A percentile compares a stretch with the other conserved stretches of the same genome.
Conservation (phyloP, 2,888 invertebrate species). For the Metacarcinus magister region DNA sequence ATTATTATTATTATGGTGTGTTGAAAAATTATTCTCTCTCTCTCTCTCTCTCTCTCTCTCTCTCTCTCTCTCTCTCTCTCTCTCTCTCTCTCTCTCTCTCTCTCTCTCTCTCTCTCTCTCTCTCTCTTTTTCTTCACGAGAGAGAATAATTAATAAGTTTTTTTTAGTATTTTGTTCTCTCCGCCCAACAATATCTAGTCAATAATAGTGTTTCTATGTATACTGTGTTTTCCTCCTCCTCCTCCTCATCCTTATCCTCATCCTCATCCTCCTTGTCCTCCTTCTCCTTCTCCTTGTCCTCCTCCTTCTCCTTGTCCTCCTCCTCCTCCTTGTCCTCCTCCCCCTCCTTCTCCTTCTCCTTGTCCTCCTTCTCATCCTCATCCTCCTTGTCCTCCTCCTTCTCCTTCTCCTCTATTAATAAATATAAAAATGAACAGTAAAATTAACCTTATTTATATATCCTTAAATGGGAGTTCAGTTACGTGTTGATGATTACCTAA, state of each 20-base stretch:
- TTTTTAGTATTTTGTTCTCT: background rate
- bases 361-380: background rate
- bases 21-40: background rate
- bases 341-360: too few relatives aligned
- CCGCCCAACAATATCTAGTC: background rate
- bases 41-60: constrained; percentile 1
- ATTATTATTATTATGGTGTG: too few relatives aligned
- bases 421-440: background rate
- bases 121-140: background rate
- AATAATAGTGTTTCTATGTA: background rate
- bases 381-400: too few relatives aligned
- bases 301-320: background rate
- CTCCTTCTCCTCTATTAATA: background rate
- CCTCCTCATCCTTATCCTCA: background rate
- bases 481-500: too few relatives aligned
- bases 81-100: constrained; percentile 40
- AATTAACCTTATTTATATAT: too few relatives aligned
- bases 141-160: background rate
- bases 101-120: constrained; percentile 64
- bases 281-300: background rate
- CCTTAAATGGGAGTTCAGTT: too few relatives aligned
- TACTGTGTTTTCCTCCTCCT: background rate
- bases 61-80: constrained; percentile 13
- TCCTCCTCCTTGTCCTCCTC: too few relatives aligned
- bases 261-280: background rate